Evolutionary conservation across 23 tunicate species (phyloP), one percentile per base, ranked within the genome.

Genomic region (Botrylloides violaceus): DNA sequence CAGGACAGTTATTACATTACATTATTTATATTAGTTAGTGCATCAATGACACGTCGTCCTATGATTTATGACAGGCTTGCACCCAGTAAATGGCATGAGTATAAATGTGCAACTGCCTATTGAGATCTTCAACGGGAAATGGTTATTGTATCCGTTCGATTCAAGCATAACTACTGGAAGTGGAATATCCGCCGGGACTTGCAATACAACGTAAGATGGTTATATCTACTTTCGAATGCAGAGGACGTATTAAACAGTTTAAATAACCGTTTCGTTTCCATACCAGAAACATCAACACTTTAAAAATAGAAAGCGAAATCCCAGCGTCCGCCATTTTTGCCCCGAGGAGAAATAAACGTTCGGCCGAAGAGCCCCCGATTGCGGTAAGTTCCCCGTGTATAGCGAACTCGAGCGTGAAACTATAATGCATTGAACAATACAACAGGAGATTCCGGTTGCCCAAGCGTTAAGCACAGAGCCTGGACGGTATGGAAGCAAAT

Each of bases 101-200:
- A 43, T 90, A 1, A 27, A 28, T 26, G 84, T 90, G 59, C 34
- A 79, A n/a, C 76, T 71, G 25, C 97, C 97, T 7, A 19, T 15
- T 36, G 97, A 90, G 56, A 79, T 90, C 62, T 61, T 77, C 28
- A 90, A 90, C 39, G 90, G 90, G 19, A 90, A 90, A 47, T 90
- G 90, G 90, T 38, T 90, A 58, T 62, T 90, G 28, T 90, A 90
- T 50, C 85, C 77, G 22, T 79, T 90, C 32, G 61, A 80, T 0
- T 72, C 85, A 20, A 39, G 49, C 15, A 87, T 88, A 36, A 65
- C 37, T 5, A 58, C 62, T 27, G 87, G 87, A 0, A 86, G 78
- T 0, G 30, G 28, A 6, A 23, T 39, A 4, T 57, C 76, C 5
- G 86, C 81, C 15, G 86, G 95, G 30, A 66, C 5, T 6, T 87